Evolutionary conservation across 2,113 vertebrate genomes (phyloP).

Genomic region (Phyllopteryx taeniolatus): DNA sequence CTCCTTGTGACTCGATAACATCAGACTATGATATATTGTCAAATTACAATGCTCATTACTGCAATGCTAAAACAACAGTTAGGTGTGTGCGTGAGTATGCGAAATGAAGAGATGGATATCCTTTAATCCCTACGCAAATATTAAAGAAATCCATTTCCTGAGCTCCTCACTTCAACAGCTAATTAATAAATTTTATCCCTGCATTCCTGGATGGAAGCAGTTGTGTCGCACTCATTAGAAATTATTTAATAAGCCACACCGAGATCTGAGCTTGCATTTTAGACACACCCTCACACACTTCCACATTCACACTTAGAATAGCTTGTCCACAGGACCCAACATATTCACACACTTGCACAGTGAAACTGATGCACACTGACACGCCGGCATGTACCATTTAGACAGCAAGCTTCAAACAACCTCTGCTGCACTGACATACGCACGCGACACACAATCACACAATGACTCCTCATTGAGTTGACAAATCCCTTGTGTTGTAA

Average conservation of each 20-base stretch:
- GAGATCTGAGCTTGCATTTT: slow-evolving; percentile 10
- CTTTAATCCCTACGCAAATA: slow-evolving; percentile 55
- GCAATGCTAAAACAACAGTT: too few species aligned
- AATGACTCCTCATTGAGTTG: slow-evolving; percentile 23
- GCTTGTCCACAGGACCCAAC: background rate
- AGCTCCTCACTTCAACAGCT: slow-evolving; percentile 55
- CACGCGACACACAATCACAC: slow-evolving; percentile 15
- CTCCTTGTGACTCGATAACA: too few species aligned
- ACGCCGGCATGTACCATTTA: slow-evolving; percentile 5
- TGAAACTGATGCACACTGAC: background rate
- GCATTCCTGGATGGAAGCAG: slow-evolving; percentile 25
- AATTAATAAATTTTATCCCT: slow-evolving; percentile 59
- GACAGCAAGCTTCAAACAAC: slow-evolving; percentile 24
- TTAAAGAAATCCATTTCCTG: slow-evolving; percentile 32
- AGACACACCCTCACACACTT: background rate
- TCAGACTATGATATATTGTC: too few species aligned
- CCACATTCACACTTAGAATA: background rate
- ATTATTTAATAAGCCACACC: slow-evolving; percentile 38
- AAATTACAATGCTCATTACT: background rate
- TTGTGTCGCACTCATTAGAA: slow-evolving; percentile 43
- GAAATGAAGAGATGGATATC: slow-evolving; percentile 17
- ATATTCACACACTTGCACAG: background rate
- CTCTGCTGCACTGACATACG: slow-evolving; percentile 8
- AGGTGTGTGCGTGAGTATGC: background rate
- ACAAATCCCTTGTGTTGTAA: slow-evolving; percentile 50